Evolutionary conservation across 92 coral and sea anemone genomes (phyloP), one percentile per base, ranked within the genome.

Genomic region (Parazoanthus swiftii): DNA sequence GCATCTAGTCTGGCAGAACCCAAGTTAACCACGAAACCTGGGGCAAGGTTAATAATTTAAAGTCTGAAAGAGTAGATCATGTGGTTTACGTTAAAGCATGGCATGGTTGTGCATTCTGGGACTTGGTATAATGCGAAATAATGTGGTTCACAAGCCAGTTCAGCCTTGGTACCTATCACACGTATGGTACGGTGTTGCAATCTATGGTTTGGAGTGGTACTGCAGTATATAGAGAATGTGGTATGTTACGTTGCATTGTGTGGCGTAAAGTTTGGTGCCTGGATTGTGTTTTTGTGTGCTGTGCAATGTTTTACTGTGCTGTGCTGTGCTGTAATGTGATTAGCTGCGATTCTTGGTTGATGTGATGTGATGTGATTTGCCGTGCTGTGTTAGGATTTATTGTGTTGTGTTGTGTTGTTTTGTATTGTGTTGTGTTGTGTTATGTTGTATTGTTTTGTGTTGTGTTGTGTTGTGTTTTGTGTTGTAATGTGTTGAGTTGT

Each of bases 1-100:
- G 95, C 77, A 23, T 78, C 79, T 8, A 93, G 76, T 46, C 96
- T 87, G 33, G 74, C 77, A 66, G 92, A 88, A 66, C 90, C 95
- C 37, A 95, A 70, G 88, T 95, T 92, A 8, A 92, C 95, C 23
- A 95, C 92, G 84, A 94, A 95, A 35, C 98, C 98, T 95, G 89
- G 25, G 21, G 8, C 33, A 85, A 13, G 4, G 14, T 50, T 51
- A 14, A 6, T 14, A 6, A 4, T 29, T 39, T 29, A 0, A 63
- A 26, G 25, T 82, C 13, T 70, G 20, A 3, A 23, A 81, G 3
- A n/a, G 43, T 42, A 21, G 36, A 43, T 1, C 16, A 38, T 73
- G 58, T 39, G 42, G 35, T n/a, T 44, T 39, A 16, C 9, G 79
- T 0, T n/a, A 23, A 9, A 85, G 42, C 23, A 74, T 85, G 23